A percentile compares a stretch with the other conserved stretches of the same genome.
These are phyloP conservation scores for Polydrusus tereticollis DNA, from an alignment of 2,888 invertebrate genomes.

Conservation along the genomic window DNA sequence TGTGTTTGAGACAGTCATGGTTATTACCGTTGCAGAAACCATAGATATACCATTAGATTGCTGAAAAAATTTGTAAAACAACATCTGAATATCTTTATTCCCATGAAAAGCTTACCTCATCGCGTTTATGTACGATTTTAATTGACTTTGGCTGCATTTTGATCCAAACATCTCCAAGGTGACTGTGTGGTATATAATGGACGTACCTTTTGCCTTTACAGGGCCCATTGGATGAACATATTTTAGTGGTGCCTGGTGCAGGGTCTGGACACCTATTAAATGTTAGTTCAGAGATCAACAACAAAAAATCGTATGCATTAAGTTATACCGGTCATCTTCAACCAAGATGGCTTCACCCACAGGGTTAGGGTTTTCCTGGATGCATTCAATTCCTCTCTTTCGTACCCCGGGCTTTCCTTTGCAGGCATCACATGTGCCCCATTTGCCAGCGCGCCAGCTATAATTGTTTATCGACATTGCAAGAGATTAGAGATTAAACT, in stretches of 20 bases:
- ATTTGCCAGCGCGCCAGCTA: constrained; percentile 27
- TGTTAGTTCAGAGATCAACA: too few relatives aligned
- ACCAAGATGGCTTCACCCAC: constrained; percentile 27
- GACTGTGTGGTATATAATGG: constrained; percentile 30
- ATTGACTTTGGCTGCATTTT: constrained; percentile 28
- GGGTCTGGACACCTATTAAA: constrained; percentile 23
- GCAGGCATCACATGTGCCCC: constrained; percentile 28
- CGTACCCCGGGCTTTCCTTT: constrained; percentile 31
- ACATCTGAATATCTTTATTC: background rate
- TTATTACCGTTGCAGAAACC: background rate
- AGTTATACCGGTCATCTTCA: constrained; percentile 27
- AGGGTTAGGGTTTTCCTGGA: constrained; percentile 27
- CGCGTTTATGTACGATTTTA: constrained; percentile 6
- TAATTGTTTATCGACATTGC: too few relatives aligned
- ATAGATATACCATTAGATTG: background rate
- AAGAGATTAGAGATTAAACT: too few relatives aligned
- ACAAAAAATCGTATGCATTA: too few relatives aligned
- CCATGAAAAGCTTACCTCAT: background rate
- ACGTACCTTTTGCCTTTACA: constrained; percentile 29
- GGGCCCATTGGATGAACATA: constrained; percentile 14
- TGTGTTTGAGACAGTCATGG: background rate
- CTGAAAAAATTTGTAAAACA: background rate
- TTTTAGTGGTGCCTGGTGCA: constrained; percentile 17
- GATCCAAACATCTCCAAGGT: constrained; percentile 32
- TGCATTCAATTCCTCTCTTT: constrained; percentile 25